These are phyloP conservation scores for Staurois parvus DNA, from an alignment of 2,797 vertebrate species.

Conservation along the genomic window DNA sequence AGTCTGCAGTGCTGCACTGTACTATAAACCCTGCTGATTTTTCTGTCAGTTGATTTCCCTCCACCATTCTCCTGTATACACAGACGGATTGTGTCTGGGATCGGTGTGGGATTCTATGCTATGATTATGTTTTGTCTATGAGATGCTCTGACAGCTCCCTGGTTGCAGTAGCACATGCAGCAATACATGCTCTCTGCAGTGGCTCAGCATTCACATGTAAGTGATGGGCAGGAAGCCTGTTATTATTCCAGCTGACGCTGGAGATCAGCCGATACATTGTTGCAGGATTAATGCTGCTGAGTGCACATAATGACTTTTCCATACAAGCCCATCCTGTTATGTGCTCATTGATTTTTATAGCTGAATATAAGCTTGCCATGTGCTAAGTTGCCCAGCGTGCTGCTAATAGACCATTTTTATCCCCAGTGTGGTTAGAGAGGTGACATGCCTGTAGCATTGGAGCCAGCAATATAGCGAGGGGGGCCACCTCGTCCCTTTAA, in stretches of 20 bases:
- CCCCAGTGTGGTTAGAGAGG: neutral
- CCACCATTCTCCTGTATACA: no score
- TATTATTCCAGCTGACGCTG: neutral
- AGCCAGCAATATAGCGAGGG: neutral
- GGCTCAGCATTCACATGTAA: no score
- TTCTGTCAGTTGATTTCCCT: no score
- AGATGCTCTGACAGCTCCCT: neutral
- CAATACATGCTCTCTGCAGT: neutral
- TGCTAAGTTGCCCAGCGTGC: no score
- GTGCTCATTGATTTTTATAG: neutral
- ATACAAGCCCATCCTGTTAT: constrained; percentile 2
- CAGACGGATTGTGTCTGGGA: no score
- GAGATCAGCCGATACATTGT: constrained; percentile 2
- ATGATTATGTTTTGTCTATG: neutral
- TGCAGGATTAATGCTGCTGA: neutral
- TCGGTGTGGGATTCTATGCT: no score
- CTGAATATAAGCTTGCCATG: no score
- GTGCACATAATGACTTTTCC: neutral
- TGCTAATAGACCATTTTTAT: neutral
- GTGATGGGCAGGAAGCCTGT: neutral
- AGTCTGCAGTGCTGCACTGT: no score
- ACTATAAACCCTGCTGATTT: no score
- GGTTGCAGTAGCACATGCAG: neutral
- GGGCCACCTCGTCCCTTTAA: no score
- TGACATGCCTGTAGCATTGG: neutral